Conservation (phyloP, 2,113 vertebrate genomes). For the Mystacornis crossleyi region DNA sequence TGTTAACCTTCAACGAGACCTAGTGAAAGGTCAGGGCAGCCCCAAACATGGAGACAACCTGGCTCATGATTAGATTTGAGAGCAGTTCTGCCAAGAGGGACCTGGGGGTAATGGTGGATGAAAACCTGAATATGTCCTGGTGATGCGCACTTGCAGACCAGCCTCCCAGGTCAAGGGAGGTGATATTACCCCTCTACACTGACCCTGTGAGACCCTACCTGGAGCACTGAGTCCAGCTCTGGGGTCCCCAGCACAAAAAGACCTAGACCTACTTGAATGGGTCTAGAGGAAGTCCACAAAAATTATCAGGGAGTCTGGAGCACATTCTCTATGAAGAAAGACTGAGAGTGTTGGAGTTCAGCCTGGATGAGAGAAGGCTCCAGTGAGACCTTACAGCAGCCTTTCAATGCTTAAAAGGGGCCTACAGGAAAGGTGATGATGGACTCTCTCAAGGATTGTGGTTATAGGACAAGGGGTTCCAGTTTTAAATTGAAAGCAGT, state of each 20-base stretch:
- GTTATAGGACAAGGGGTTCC: neutral
- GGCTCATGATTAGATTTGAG: neutral
- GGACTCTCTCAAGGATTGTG: neutral
- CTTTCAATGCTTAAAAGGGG: neutral
- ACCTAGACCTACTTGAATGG: neutral
- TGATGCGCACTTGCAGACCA: neutral
- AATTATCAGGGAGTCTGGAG: neutral
- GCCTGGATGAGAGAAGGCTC: neutral
- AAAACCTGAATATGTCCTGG: neutral
- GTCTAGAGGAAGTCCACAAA: neutral
- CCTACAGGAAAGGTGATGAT: neutral
- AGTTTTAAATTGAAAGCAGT: neutral
- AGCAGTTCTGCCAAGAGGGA: neutral
- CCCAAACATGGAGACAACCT: neutral
- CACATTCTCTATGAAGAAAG: neutral
- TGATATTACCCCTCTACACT: neutral
- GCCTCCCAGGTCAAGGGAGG: neutral
- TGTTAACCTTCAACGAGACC: neutral
- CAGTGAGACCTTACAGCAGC: rapidly evolving
- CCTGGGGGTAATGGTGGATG: neutral
- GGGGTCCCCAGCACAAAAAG: neutral
- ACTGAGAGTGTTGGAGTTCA: neutral
- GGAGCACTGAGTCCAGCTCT: neutral
- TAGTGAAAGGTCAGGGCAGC: neutral
- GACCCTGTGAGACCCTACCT: neutral